Evolutionary conservation across 2,888 invertebrate species (phyloP).

Genomic region (Diaprepes abbreviatus): DNA sequence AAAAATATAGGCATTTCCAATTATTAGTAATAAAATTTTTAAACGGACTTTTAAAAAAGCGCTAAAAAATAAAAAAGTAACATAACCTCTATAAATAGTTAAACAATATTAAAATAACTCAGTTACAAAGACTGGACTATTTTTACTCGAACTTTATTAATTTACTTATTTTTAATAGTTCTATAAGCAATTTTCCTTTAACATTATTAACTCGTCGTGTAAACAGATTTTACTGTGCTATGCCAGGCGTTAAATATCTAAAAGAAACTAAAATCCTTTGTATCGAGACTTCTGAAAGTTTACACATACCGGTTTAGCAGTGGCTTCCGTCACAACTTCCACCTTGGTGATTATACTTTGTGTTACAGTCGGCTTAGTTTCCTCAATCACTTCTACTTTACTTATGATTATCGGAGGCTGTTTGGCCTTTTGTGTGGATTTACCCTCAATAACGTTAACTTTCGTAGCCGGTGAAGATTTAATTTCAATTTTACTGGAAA

Average conservation of each 20-base stretch:
- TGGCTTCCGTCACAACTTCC: constrained; percentile 43
- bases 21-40: too few relatives aligned
- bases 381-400: constrained; percentile 53
- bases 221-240: background rate
- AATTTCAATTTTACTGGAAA: constrained; percentile 72
- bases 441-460: constrained; percentile 61
- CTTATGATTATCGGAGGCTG: constrained; percentile 51
- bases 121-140: too few relatives aligned
- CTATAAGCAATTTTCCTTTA: background rate
- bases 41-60: too few relatives aligned
- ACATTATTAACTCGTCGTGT: background rate
- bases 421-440: constrained; percentile 65
- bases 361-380: constrained; percentile 35
- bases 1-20: too few relatives aligned
- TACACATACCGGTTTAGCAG: constrained; percentile 39
- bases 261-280: constrained; percentile 9
- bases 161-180: too few relatives aligned
- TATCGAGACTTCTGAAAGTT: constrained; percentile 4
- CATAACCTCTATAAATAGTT: too few relatives aligned
- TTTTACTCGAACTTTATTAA: too few relatives aligned
- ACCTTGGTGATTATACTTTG: constrained; percentile 46
- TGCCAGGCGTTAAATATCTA: background rate
- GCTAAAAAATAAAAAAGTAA: too few relatives aligned
- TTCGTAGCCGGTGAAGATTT: constrained; percentile 69
- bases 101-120: too few relatives aligned